These are phyloP conservation scores for Synanthedon myopaeformis DNA, from an alignment of 2,888 invertebrate genomes.

Conservation along the genomic window DNA sequence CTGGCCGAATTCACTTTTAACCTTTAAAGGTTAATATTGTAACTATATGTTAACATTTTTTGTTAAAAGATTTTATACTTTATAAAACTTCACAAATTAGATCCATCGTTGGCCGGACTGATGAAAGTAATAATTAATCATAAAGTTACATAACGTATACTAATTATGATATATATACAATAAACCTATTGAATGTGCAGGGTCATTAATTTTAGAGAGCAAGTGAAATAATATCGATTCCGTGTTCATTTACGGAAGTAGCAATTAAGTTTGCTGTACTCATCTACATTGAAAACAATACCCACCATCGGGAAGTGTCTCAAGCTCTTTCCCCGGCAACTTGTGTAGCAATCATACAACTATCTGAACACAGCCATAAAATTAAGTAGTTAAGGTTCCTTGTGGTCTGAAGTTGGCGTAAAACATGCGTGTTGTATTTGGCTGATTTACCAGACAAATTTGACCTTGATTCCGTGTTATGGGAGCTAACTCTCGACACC, in stretches of 20 bases:
- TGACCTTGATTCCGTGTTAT: slow-evolving; percentile 56
- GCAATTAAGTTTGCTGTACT: slow-evolving; percentile 50
- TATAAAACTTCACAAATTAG: too few relatives aligned
- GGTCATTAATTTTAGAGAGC: not conserved
- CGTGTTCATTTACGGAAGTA: slow-evolving; percentile 45
- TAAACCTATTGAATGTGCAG: too few relatives aligned
- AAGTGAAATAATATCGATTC: slow-evolving; percentile 2
- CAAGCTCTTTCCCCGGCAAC: slow-evolving; percentile 37
- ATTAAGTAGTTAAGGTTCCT: not conserved
- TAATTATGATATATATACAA: too few relatives aligned
- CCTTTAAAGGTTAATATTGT: too few relatives aligned
- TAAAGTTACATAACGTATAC: too few relatives aligned
- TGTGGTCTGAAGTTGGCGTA: slow-evolving; percentile 1
- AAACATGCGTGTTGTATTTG: slow-evolving; percentile 27
- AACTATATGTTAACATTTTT: too few relatives aligned
- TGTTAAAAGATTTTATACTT: too few relatives aligned
- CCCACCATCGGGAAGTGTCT: slow-evolving; percentile 47
- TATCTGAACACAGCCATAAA: not conserved
- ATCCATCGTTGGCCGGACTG: too few relatives aligned
- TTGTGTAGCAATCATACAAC: not conserved
- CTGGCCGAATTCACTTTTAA: too few relatives aligned
- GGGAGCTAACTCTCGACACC: slow-evolving; percentile 43
- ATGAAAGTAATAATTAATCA: too few relatives aligned
- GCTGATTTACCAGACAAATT: slow-evolving; percentile 52
- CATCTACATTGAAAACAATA: slow-evolving; percentile 54